A percentile compares a stretch with the other conserved stretches of the same genome.
Conservation (phyloP, 2,113 vertebrate species). For the Aphyosemion australe region DNA sequence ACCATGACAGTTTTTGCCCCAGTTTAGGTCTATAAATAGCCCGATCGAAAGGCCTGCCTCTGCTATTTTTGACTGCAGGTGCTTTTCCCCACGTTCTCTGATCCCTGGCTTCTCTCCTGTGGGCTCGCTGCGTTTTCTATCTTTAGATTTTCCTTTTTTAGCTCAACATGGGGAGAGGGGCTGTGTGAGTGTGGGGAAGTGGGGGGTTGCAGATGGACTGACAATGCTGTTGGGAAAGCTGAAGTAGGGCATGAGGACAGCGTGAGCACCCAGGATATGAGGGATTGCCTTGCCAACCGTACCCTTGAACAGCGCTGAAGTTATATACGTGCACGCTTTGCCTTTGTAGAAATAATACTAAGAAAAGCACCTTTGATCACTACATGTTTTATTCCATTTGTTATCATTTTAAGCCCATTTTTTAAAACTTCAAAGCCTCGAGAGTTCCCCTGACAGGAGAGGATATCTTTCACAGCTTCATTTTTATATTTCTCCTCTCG, state of each 20-base stretch:
- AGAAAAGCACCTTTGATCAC: conserved; percentile 9
- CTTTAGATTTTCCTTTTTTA: conserved; percentile 77
- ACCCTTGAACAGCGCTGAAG: conserved; percentile 41
- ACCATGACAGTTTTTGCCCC: conserved; percentile 49
- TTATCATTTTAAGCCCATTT: not conserved
- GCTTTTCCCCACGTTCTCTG: conserved; percentile 61
- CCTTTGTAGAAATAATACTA: conserved; percentile 9
- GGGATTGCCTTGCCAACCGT: conserved; percentile 36
- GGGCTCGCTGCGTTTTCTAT: conserved; percentile 71
- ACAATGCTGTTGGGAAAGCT: conserved; percentile 34
- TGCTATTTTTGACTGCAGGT: conserved; percentile 80
- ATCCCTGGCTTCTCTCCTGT: conserved; percentile 50
- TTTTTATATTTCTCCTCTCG: not conserved
- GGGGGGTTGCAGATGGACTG: conserved; percentile 35
- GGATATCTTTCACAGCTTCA: not conserved
- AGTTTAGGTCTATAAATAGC: conserved; percentile 74
- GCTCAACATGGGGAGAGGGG: conserved; percentile 47
- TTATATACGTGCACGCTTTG: conserved; percentile 23
- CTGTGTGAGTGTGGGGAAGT: conserved; percentile 35
- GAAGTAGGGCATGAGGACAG: conserved; percentile 57
- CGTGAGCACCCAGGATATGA: conserved; percentile 30
- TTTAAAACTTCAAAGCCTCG: conserved; percentile 6
- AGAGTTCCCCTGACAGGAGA: conserved; percentile 1
- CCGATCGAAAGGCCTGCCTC: conserved; percentile 43
- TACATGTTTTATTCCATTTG: conserved; percentile 16